Conservation (phyloP, 2,888 invertebrate species). For the Camptogramma bilineatum region DNA sequence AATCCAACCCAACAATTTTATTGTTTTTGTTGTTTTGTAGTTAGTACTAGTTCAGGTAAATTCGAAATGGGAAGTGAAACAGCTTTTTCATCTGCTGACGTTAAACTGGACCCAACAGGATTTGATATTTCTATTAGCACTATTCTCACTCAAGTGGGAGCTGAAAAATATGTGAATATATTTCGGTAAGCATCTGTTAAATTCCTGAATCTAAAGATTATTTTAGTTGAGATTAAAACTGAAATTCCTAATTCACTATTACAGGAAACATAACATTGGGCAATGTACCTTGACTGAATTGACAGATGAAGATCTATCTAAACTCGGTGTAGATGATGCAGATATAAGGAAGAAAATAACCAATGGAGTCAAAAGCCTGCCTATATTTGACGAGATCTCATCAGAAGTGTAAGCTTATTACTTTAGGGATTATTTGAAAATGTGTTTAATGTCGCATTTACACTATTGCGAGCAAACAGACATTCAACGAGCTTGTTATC, state of each 20-base stretch:
- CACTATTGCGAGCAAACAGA: no score
- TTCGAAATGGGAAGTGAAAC: slow-evolving; percentile 20
- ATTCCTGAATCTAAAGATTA: no score
- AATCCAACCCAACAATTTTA: neutral
- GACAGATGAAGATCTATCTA: slow-evolving; percentile 73
- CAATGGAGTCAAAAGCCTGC: slow-evolving; percentile 70
- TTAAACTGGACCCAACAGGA: slow-evolving; percentile 67
- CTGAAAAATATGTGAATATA: slow-evolving; percentile 74
- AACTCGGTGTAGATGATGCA: slow-evolving; percentile 71
- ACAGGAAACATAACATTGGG: slow-evolving; percentile 74
- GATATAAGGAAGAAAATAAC: slow-evolving; percentile 66
- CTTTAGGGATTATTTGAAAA: neutral
- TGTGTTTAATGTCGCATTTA: no score
- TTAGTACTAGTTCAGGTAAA: neutral
- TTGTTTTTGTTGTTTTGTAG: neutral
- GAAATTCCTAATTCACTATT: neutral
- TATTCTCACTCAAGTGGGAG: slow-evolving; percentile 69
- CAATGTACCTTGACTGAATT: slow-evolving; percentile 74
- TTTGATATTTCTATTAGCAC: slow-evolving; percentile 75
- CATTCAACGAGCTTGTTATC: no score
- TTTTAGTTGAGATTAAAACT: no score
- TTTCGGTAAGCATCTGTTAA: slow-evolving; percentile 64
- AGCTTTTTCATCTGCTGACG: slow-evolving; percentile 22
- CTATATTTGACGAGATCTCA: slow-evolving; percentile 65
- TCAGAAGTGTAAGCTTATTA: slow-evolving; percentile 42